Evolutionary conservation across 2,113 vertebrate genomes (phyloP).

Genomic region (Ameiurus melas): DNA sequence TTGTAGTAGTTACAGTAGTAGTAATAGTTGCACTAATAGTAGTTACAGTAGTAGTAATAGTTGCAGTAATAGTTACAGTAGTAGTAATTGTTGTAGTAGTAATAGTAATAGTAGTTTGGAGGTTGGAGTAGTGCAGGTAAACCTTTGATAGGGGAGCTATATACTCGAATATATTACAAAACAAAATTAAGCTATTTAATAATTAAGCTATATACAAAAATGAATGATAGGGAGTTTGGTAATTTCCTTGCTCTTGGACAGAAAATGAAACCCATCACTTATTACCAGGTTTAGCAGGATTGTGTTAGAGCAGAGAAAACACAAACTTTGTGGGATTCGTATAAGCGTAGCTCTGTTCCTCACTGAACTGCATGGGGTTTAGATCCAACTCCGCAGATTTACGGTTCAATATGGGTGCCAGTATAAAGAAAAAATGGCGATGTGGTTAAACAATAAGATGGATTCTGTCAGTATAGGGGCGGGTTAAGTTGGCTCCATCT

Average conservation of each 20-base stretch:
- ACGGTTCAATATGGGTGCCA: neutral
- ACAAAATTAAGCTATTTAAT: neutral
- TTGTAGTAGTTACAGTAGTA: too few species aligned
- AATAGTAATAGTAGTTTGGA: neutral
- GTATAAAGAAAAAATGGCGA: neutral
- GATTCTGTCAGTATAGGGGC: constrained; percentile 34
- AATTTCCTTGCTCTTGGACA: neutral
- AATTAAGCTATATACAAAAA: too few species aligned
- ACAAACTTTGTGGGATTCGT: too few species aligned
- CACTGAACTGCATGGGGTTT: neutral
- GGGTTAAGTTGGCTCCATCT: constrained; percentile 41
- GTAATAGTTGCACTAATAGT: too few species aligned
- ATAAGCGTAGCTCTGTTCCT: neutral
- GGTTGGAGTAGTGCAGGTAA: neutral
- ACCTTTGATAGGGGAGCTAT: neutral
- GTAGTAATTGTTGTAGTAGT: neutral
- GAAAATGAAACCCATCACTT: too few species aligned
- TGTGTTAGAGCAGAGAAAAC: neutral
- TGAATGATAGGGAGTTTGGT: neutral
- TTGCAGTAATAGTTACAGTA: too few species aligned
- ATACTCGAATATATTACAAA: neutral
- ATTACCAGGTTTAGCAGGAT: neutral
- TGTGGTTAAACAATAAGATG: neutral
- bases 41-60: neutral
- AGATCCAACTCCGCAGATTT: neutral